Base-by-base conservation (phyloP, 2,888 invertebrate genomes). In the Cosmia pyralina region DNA sequence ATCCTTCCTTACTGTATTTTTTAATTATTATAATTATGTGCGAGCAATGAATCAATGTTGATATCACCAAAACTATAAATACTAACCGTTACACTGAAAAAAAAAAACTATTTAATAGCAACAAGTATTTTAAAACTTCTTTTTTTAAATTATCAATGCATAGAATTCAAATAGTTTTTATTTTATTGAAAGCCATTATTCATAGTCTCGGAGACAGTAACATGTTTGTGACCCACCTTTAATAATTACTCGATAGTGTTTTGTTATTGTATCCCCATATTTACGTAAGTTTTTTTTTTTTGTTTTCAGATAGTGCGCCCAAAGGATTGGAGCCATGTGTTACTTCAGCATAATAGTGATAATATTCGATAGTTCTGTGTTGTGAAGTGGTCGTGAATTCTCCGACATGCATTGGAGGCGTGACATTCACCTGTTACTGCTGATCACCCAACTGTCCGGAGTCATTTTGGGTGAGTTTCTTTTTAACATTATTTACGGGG, bases 321-420 rank as follows among this genome's bases (percentile, higher is more conserved):
- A 74, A 75, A 75, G n/a, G 28, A 48, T 48, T 55, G 75, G 86
- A 81, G 69, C 79, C 72, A 93, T 94, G 94, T 94, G 93, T 88
- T 93, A 92, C 88, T 93, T 93, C 86, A 94, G 92, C 85, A 91
- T 93, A 88, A 92, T 93, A 90, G 91, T 94, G 90, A 93, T 94
- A 78, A 93, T 93, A 88, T 95, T 93, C 79, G 91, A 93, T 87
- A 89, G 88, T 83, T 84, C 80, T 66, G 73, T 80, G 76, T 76
- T 84, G 89, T 90, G 88, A 87, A 87, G 86, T 88, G 88, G 75
- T 82, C 85, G 89, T 90, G 88, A 89, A 86, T 82, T 85, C 82
- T 87, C 82, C 88, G 85, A 86, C 70, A 93, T 93, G 94, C 87
- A 89, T 89, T 87, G 87, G 83, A 88, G 79, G 68, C 83, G 90